These are phyloP conservation scores for Macrophya alboannulata DNA, from an alignment of 2,888 invertebrate genomes.

Conservation along the genomic window DNA sequence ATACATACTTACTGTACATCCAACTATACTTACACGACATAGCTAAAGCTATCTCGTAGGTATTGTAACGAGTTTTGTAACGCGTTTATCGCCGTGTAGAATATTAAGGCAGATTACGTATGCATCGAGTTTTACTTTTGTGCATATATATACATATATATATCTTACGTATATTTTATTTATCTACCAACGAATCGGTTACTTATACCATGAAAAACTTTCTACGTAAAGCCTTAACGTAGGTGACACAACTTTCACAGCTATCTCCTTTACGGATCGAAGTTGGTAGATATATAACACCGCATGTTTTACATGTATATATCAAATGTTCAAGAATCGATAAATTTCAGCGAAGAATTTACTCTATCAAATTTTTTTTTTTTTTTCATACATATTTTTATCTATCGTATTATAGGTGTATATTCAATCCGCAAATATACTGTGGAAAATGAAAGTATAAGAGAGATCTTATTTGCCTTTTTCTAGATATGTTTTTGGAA, in stretches of 20 bases:
- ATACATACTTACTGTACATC: too few species aligned
- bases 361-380: neutral
- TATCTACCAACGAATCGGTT: neutral
- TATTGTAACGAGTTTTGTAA: conserved; percentile 69
- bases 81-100: conserved; percentile 67
- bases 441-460: conserved; percentile 51
- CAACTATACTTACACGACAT: neutral
- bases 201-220: conserved; percentile 59
- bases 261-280: conserved; percentile 63
- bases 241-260: conserved; percentile 68
- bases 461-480: conserved; percentile 36
- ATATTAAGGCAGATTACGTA: conserved; percentile 71
- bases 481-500: conserved; percentile 35
- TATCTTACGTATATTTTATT: neutral
- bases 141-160: neutral
- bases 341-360: neutral
- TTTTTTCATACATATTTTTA: neutral
- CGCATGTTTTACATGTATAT: too few species aligned
- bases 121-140: conserved; percentile 48
- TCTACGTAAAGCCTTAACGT: conserved; percentile 63
- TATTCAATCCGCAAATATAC: neutral
- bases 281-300: neutral
- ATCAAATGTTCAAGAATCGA: neutral
- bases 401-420: neutral
- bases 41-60: neutral